Evolutionary conservation across 2,113 vertebrate species (phyloP), one percentile per base, ranked within the genome.

Genomic region (Chaetura pelagica): DNA sequence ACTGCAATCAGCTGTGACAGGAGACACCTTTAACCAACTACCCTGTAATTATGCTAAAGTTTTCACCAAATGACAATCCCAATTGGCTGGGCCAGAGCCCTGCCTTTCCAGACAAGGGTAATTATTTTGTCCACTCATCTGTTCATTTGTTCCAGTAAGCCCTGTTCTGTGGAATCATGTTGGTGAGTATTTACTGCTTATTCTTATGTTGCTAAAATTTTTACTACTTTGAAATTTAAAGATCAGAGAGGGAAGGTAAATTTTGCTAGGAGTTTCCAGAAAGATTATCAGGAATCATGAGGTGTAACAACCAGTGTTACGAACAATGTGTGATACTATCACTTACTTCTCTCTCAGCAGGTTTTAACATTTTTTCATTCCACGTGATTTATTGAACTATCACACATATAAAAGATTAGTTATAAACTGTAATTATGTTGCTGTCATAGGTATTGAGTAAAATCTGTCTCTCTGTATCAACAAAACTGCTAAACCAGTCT

Each of bases 21-120:
- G 20, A 93, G 79, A 72, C 29, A 92, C 75, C 59, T 94, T 91
- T 85, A 55, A 90, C 76, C 48, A 63, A 9, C 64, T 81, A 89
- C 92, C 83, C 89, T 82, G 10, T 91, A 91, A 96, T 96, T 94
- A 97, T 95, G 81, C 89, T 75, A 95, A 95, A 35, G 74, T 57
- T 94, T 95, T 84, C 61, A 40, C 54, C 34, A 76, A 87, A 89
- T 73, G 84, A 91, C 67, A 87, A 59, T 57, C 68, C 82, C 81
- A 76, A 96, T 87, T 96, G 96, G 89, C 78, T 90, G 73, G 40
- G 83, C 21, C 48, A 95, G 76, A 90, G 93, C 94, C 80, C 92
- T 94, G 32, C 83, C 94, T 94, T 96, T 92, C 75, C 61, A 89
- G 64, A 89, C 42, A 44, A 73, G 81, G 30, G 7, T 90, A 44